Base-by-base conservation (phyloP, 1,140 invertebrate species). In the Callitettix versicolor region DNA sequence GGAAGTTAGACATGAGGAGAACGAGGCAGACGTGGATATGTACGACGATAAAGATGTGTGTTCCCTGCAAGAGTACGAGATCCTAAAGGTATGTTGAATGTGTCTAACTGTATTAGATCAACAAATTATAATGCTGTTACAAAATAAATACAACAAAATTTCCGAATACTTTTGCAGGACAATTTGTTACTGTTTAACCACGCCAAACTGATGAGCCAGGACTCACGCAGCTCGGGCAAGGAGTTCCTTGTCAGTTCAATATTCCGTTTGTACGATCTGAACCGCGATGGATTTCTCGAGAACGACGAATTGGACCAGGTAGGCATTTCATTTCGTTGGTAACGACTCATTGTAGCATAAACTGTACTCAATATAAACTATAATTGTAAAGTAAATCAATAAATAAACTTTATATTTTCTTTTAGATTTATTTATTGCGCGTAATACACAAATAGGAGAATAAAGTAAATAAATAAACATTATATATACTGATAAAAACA, bases 241-340 rank as follows among this genome's bases (percentile, higher is more conserved):
- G 82, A 85, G 58, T 86, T 82, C 62, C 68, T 87, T 17, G 82
- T 86, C 38, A 82, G 80, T 57, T 79, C 85, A 63, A 86, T 88
- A 80, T 88, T 87, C 65, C 83, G 80, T 26, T 85, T 86, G 65
- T 86, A 84, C 65, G 85, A 88, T 67, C 74, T 76, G 55, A 84
- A 88, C 67, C 82, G 80, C 60, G 79, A 86, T 66, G 82, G 81
- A 21, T 74, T 76, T 56, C 68, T 88, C 46, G 79, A 84, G 56
- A 71, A 71, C 30, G 77, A 79, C 26, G 86, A 88, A 68, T 69
- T 88, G 30, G 73, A 78, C 21, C 72, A 78, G 69, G 78, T 81
- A 68, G 64, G 62, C 14, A 21, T 12, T 15, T n/a, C n/a, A n/a
- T n/a, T n/a, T n/a, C n/a, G n/a, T n/a, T n/a, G n/a, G n/a, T n/a